phyloP scores from a whole-genome alignment of 37 sponge, comb jelly and placozoan species.

The Bolinopsis microptera region DNA sequence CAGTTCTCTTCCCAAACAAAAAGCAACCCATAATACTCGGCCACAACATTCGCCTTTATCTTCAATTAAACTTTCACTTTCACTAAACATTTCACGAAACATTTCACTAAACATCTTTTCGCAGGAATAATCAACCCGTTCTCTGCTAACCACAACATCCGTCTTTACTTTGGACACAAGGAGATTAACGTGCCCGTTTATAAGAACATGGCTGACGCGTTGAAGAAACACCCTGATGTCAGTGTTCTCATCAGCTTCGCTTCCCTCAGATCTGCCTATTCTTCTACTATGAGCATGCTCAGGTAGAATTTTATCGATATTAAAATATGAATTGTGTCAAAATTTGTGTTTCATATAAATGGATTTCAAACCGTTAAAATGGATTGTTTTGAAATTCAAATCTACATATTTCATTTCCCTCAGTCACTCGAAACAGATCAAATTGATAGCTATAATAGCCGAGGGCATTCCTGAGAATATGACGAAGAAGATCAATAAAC shows the following conservation, averaged over 20 bases:
- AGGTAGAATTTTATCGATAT: conserved; percentile 24
- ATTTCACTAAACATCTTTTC: no score
- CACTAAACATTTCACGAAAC: no score
- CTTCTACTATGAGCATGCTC: conserved; percentile 84
- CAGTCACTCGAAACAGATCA: conserved; percentile 72
- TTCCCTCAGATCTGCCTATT: conserved; percentile 92
- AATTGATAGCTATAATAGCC: conserved; percentile 88
- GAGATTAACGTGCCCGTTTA: conserved; percentile 95
- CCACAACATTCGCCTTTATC: no score
- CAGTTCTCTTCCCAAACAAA: no score
- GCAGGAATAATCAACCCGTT: conserved; percentile 28
- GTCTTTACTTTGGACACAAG: conserved; percentile 93
- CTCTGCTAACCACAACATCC: conserved; percentile 79
- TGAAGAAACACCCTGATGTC: conserved; percentile 80
- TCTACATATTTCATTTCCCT: no score
- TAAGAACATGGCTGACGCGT: conserved; percentile 87
- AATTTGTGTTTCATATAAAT: no score
- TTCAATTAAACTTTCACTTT: background rate
- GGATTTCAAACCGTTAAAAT: no score
- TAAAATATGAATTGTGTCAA: background rate
- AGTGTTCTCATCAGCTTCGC: conserved; percentile 92
- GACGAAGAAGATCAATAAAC: conserved; percentile 83
- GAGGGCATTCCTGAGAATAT: conserved; percentile 97
- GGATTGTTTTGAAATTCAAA: no score
- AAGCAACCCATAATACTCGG: no score